Evolutionary conservation across 2,888 invertebrate species (phyloP), one percentile per base, ranked within the genome.

Genomic region (Empis stercorea): DNA sequence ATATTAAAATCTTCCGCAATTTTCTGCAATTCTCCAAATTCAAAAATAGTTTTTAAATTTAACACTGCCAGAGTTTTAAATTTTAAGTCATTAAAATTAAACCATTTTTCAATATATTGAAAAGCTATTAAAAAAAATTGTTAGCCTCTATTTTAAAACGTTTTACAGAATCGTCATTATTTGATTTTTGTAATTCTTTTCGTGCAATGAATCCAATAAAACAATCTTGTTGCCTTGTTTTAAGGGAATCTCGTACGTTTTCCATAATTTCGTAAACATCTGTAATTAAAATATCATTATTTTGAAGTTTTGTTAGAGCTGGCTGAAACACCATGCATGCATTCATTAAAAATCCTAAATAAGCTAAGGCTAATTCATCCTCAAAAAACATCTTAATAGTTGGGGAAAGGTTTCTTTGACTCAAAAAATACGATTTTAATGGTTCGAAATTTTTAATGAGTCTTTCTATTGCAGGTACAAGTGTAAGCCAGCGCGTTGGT

Each of bases 331-430:
- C 36, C 36, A 36, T 36, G 36, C 36, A 36, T 15, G 36, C 36
- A 34, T 43, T 43, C 43, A 43, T 43, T 17, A 43, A 36, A 34
- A 36, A 36, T 34, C 43, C 34, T 17, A 34, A 30, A 43, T 43
- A 30, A 32, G 43, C 34, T 43, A 30, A 16, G 17, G 16, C 32
- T 30, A 43, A 17, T 17, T 43, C 43, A 15, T 43, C 43, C 32
- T 43, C 43, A 32, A 43, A 43, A 43, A 43, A 30, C 34, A 34
- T 32, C 36, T 17, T n/a, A 17, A 43, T 34, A 34, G 23, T 34
- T 16, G 34, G 43, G 32, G 43, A 43, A 17, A 43, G n/a, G 20
- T 43, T 32, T 23, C 32, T 43, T 20, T 36, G 34, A 43, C 43
- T 43, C 32, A 15, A 30, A 43, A 34, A 43, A 17, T 43, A 43